Conservation (phyloP, 2,797 vertebrate genomes). For the Notamacropus eugenii region DNA sequence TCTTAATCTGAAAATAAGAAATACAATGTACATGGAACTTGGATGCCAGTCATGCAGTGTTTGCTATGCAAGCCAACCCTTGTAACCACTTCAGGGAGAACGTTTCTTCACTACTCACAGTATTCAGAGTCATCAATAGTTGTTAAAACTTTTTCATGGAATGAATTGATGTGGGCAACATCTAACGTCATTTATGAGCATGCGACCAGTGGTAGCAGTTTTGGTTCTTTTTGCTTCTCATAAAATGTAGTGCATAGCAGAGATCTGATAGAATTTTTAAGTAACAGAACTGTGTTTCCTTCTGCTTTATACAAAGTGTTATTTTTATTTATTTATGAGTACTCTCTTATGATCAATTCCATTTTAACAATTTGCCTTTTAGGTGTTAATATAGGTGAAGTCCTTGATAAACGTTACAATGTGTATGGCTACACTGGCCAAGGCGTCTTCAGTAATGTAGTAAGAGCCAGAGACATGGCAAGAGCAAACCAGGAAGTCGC, state of each 20-base stretch:
- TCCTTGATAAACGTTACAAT: constrained; percentile 97
- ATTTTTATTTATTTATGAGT: neutral
- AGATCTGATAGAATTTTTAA: neutral
- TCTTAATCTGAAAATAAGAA: constrained; percentile 54
- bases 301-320: neutral
- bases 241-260: neutral
- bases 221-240: neutral
- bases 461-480: constrained; percentile 96
- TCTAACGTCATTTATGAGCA: constrained; percentile 1
- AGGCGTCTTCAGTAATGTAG: constrained; percentile 98
- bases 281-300: neutral
- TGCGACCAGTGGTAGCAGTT: neutral
- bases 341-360: neutral
- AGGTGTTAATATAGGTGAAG: constrained; percentile 99
- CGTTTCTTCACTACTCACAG: neutral
- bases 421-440: constrained; percentile 99
- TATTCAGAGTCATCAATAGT: constrained; percentile 3
- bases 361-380: constrained; percentile 7
- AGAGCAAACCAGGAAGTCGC: constrained; percentile 98
- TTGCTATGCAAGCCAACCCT: constrained; percentile 26
- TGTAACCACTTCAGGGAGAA: constrained; percentile 19
- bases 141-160: neutral
- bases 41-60: neutral
- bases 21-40: neutral
- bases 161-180: neutral